phyloP scores from a whole-genome alignment of 2,888 invertebrate species.

The Coenonympha glycerion region DNA sequence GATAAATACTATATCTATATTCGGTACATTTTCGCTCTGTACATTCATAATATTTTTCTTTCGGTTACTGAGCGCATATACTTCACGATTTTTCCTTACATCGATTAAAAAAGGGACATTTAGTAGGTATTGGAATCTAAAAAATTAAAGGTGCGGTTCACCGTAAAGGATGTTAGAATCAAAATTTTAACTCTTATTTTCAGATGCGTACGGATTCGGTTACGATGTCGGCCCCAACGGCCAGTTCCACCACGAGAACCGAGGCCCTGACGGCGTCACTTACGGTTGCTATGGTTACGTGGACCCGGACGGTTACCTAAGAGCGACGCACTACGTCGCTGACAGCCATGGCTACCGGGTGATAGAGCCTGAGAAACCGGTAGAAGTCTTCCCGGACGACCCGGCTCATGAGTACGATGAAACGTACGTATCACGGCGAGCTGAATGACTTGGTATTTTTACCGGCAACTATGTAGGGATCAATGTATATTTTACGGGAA shows the following conservation, averaged over 20 bases:
- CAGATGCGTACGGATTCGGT: constrained; percentile 84
- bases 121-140: no score
- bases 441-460: no score
- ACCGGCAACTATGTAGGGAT: no score
- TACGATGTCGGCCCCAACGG: constrained; percentile 85
- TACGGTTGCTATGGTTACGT: constrained; percentile 88
- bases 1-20: no score
- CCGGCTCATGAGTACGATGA: constrained; percentile 59
- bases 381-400: constrained; percentile 79
- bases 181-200: not conserved
- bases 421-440: constrained; percentile 59
- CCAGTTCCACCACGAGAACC: constrained; percentile 86
- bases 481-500: no score
- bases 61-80: no score
- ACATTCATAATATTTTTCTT: no score
- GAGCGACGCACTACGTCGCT: constrained; percentile 84
- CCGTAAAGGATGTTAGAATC: not conserved
- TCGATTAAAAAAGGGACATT: no score
- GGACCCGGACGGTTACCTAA: constrained; percentile 79
- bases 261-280: constrained; percentile 84
- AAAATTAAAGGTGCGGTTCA: no score
- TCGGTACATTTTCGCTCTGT: no score
- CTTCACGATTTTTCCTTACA: no score
- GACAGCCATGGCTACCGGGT: constrained; percentile 86
- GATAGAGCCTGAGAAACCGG: constrained; percentile 80